Evolutionary conservation across 1,140 invertebrate genomes (phyloP), one percentile per base, ranked within the genome.

Genomic region (Drosophila repletoides): DNA sequence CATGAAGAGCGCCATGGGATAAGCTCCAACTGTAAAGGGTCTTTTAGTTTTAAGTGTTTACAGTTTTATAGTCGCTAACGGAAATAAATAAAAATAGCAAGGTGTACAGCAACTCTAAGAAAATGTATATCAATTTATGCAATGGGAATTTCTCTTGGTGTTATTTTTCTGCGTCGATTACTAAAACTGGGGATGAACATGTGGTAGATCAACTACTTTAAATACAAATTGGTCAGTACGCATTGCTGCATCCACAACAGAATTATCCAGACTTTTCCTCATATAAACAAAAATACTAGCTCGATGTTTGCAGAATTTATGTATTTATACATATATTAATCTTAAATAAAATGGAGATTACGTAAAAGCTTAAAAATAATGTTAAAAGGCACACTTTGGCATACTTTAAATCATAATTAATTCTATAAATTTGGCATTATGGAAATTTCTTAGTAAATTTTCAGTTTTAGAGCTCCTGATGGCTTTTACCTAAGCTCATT

Each of bases 1-100:
- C 15, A 90, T 91, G 86, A 73, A 76, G 41, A 79, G 76, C 19
- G 90, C 90, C 0, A 90, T 89, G 67, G 87, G 88, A 14, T 89
- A 75, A 65, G 36, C 24, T 1, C 6, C 4, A 34, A 5, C 0
- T n/a, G 10, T 28, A 34, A 3, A 21, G 36, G 46, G n/a, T 29
- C 29, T 9, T 21, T 65, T 55, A 66, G 43, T 29, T 36, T 73
- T 76, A 83, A 63, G 71, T 60, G 55, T 55, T 83, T 45, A 59
- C 12, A 60, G 59, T 86, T 73, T 65, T 72, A 45, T 33, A 51
- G 29, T 45, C 9, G 19, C 21, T 49, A 31, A 45, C 17, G 21
- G 14, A 21, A n/a, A 65, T 10, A 17, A 55, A 49, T 76, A 55
- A 61, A 72, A 69, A 81, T n/a, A n/a, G n/a, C 17, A 40, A 45